Evolutionary conservation across 2,797 vertebrate species (phyloP).

Genomic region (Percopsis omiscomaycus): DNA sequence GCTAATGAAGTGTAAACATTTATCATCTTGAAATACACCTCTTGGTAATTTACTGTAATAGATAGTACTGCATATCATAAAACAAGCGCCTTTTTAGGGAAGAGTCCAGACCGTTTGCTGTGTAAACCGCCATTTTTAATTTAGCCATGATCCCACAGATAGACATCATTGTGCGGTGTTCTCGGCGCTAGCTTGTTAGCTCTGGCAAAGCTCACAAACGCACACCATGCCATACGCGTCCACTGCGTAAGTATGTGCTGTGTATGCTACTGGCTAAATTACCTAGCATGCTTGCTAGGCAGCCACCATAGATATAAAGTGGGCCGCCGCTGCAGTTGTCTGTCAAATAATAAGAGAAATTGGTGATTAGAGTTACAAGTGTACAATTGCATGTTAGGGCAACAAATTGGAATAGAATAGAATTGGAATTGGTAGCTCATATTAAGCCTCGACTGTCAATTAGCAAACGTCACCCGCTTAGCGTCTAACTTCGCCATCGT

Average conservation of each 20-base stretch:
- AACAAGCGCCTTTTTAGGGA: conserved; percentile 50
- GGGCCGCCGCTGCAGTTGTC: neutral
- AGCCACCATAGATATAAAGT: too few relatives aligned
- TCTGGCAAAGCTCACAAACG: conserved; percentile 55
- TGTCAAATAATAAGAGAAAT: neutral
- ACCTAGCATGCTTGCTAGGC: neutral
- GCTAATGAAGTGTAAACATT: neutral
- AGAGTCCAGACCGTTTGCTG: conserved; percentile 67
- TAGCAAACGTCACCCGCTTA: too few relatives aligned
- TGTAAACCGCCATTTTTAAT: conserved; percentile 87
- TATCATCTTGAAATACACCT: neutral
- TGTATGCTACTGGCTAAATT: conserved; percentile 17
- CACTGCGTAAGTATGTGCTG: conserved; percentile 37
- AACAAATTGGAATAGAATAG: conserved; percentile 28
- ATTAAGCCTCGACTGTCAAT: conserved; percentile 17
- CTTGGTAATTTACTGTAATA: neutral
- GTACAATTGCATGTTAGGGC: conserved; percentile 26
- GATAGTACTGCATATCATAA: neutral
- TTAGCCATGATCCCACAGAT: conserved; percentile 72
- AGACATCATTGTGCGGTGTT: conserved; percentile 71
- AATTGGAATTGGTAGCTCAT: conserved; percentile 32
- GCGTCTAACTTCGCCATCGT: too few relatives aligned
- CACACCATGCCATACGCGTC: conserved; percentile 30
- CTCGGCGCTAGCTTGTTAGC: conserved; percentile 49
- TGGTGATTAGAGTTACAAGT: conserved; percentile 12